Percentiles rank a stretch among this genome's conserved stretches.
Evolutionary conservation across 2,888 invertebrate genomes (phyloP).

Genomic region (Hoplodrina blanda): DNA sequence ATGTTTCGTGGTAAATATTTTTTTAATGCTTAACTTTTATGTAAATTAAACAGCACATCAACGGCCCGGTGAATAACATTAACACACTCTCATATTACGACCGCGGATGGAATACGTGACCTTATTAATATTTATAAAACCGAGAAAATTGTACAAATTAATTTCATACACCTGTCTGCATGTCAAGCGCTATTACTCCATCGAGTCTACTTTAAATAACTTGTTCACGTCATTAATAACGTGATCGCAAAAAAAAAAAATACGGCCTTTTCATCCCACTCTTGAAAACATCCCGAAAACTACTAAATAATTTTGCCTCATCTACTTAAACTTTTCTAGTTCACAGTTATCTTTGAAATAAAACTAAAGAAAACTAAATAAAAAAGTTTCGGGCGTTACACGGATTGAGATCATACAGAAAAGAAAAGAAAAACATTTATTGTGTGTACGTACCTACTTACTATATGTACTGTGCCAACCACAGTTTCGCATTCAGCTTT

Average conservation of each 20-base stretch:
- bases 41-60: constrained; percentile 25
- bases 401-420: constrained; percentile 33
- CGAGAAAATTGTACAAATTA: constrained; percentile 12
- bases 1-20: background rate
- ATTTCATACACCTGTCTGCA: constrained; percentile 21
- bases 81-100: constrained; percentile 28
- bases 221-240: background rate
- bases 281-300: constrained; percentile 15
- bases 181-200: background rate
- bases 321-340: constrained; percentile 46
- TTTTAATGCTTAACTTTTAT: constrained; percentile 15
- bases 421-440: constrained; percentile 29
- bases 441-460: constrained; percentile 1
- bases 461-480: constrained; percentile 10
- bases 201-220: constrained; percentile 2
- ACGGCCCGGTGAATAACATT: constrained; percentile 29
- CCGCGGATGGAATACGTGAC: constrained; percentile 33
- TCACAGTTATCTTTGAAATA: constrained; percentile 50
- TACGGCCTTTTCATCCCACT: background rate
- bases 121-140: constrained; percentile 43
- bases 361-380: constrained; percentile 45
- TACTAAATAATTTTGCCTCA: constrained; percentile 44
- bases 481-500: constrained; percentile 16
- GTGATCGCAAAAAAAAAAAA: background rate
- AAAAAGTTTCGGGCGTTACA: constrained; percentile 43